A percentile compares a stretch with the other conserved stretches of the same genome.
These are phyloP conservation scores for Porites lutea DNA, from an alignment of 64 coral and sea anemone genomes.

Conservation along the genomic window DNA sequence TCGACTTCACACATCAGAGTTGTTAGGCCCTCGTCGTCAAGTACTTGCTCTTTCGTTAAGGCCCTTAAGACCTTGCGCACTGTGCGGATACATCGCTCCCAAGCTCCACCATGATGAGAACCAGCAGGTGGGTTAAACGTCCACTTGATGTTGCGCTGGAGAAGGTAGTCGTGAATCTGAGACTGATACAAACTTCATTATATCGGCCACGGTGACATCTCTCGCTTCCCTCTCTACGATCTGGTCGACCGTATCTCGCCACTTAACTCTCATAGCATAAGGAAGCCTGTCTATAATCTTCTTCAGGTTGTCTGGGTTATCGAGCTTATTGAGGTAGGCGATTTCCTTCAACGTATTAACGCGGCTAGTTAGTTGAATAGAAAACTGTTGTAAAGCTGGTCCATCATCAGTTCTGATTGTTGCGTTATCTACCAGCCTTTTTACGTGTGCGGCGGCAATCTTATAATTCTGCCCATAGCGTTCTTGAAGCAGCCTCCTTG, in stretches of 20 bases:
- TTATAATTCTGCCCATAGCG: slow-evolving; percentile 67
- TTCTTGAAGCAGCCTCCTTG: not conserved
- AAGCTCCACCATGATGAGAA: too few relatives aligned
- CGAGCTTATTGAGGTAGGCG: not conserved
- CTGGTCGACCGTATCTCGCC: not conserved
- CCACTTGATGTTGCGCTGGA: too few relatives aligned
- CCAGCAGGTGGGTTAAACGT: too few relatives aligned
- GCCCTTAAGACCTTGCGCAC: too few relatives aligned
- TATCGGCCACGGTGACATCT: too few relatives aligned
- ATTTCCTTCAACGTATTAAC: not conserved
- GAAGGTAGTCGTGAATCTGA: too few relatives aligned
- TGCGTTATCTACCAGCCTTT: not conserved
- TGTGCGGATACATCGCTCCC: too few relatives aligned
- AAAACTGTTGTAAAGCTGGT: not conserved
- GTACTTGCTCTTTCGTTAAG: too few relatives aligned
- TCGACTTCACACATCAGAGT: too few relatives aligned
- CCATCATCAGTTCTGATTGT: not conserved
- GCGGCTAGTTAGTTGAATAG: not conserved
- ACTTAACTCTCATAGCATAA: not conserved
- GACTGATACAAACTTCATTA: too few relatives aligned
- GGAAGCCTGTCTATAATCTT: slow-evolving; percentile 25
- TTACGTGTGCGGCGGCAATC: slow-evolving; percentile 46
- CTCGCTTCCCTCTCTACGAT: too few relatives aligned
- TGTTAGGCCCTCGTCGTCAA: too few relatives aligned
- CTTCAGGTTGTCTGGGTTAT: slow-evolving; percentile 4